These are phyloP conservation scores for Monoplex corrugatus DNA, from an alignment of 2,888 invertebrate species.

Conservation along the genomic window DNA sequence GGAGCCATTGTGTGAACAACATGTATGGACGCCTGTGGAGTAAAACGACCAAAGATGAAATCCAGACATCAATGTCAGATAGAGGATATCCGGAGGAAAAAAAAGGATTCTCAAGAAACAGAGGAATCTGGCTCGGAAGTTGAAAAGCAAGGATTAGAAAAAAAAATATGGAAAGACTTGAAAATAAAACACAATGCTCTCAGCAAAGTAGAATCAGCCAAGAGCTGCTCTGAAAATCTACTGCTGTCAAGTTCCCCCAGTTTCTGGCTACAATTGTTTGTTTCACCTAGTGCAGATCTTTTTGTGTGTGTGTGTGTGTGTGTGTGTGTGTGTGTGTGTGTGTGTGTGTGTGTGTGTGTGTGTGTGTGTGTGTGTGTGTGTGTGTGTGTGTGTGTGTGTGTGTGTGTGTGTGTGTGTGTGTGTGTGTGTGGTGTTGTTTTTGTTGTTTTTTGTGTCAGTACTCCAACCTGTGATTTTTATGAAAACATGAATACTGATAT, in stretches of 20 bases:
- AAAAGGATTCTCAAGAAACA: neutral
- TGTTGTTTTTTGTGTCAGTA: constrained; percentile 12
- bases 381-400: constrained; percentile 29
- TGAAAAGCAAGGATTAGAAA: neutral
- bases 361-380: constrained; percentile 36
- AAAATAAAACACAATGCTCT: neutral
- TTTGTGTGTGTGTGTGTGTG: constrained; percentile 23
- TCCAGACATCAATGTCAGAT: neutral
- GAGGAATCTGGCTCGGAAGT: neutral
- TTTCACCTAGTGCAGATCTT: neutral
- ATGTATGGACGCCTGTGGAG: too few relatives aligned
- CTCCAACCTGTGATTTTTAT: neutral
- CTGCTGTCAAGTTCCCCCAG: too few relatives aligned
- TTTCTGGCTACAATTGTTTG: too few relatives aligned
- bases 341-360: constrained; percentile 30
- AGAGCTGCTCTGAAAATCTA: neutral
- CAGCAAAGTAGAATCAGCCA: neutral
- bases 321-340: constrained; percentile 41
- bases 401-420: constrained; percentile 21
- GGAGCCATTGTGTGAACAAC: too few relatives aligned
- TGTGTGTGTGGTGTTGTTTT: neutral
- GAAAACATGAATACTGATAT: too few relatives aligned
- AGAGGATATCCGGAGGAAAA: neutral
- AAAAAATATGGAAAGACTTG: neutral
- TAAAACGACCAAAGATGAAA: neutral